Conservation (phyloP, 2,888 invertebrate genomes). For the Patella ulyssiponensis region DNA sequence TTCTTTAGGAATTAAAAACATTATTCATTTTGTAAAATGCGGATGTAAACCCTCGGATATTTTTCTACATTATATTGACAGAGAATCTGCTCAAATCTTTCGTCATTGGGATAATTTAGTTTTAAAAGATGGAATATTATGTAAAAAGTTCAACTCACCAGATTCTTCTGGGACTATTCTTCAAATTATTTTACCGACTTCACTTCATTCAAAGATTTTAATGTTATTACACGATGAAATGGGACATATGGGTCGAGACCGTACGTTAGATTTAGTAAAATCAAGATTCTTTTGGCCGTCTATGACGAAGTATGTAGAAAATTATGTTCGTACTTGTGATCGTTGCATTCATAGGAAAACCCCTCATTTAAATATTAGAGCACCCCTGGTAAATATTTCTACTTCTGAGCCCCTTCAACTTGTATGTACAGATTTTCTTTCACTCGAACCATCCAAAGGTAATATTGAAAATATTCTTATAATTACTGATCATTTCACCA, state of each 20-base stretch:
- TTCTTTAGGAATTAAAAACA: neutral
- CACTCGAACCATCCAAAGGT: constrained; percentile 25
- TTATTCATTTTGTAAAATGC: neutral
- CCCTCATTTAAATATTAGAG: neutral
- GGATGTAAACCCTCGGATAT: neutral
- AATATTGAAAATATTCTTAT: constrained; percentile 20
- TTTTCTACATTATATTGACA: neutral
- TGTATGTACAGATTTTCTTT: constrained; percentile 36
- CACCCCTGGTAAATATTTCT: constrained; percentile 21
- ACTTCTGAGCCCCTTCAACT: constrained; percentile 32
- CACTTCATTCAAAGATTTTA: neutral
- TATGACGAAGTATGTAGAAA: constrained; percentile 17
- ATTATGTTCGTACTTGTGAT: constrained; percentile 13
- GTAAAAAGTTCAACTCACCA: neutral
- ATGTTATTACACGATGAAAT: constrained; percentile 19
- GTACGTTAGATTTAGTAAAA: constrained; percentile 20
- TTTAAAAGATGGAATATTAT: neutral
- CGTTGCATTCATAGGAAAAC: constrained; percentile 26
- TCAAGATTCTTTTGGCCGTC: constrained; percentile 23
- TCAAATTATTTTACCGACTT: constrained; percentile 13
- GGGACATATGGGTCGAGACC: constrained; percentile 23
- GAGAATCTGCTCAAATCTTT: neutral
- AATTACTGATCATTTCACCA: constrained; percentile 32
- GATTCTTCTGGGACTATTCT: neutral
- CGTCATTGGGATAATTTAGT: neutral